phyloP scores from a whole-genome alignment of 1,140 invertebrate species.

The Drosophila littoralis region DNA sequence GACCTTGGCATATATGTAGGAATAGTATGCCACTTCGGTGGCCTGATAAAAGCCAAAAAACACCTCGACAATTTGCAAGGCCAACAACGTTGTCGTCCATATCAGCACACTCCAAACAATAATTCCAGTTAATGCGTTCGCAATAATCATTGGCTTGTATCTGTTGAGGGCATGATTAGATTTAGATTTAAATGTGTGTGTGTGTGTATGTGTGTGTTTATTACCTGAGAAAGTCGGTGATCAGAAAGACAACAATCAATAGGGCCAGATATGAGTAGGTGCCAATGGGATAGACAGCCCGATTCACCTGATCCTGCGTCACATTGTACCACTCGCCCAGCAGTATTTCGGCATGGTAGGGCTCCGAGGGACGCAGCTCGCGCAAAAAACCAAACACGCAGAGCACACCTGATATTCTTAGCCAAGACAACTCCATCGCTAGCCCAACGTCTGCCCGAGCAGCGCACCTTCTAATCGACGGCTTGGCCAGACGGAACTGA shows the following conservation, averaged over 20 bases:
- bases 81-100: slow-evolving; percentile 88
- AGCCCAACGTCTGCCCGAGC: slow-evolving; percentile 25
- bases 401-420: slow-evolving; percentile 87
- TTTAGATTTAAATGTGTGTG: neutral
- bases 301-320: slow-evolving; percentile 85
- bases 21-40: slow-evolving; percentile 95
- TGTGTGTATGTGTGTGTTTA: neutral
- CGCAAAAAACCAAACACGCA: slow-evolving; percentile 92
- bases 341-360: slow-evolving; percentile 90
- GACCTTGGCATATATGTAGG: slow-evolving; percentile 97
- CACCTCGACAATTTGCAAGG: slow-evolving; percentile 87
- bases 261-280: slow-evolving; percentile 90
- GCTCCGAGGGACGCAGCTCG: slow-evolving; percentile 91
- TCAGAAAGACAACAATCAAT: slow-evolving; percentile 89
- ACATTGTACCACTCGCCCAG: slow-evolving; percentile 89
- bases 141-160: slow-evolving; percentile 94
- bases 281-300: slow-evolving; percentile 90
- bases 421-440: slow-evolving; percentile 85
- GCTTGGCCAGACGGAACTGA: slow-evolving; percentile 13
- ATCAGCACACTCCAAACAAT: slow-evolving; percentile 89
- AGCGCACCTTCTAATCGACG: slow-evolving; percentile 57
- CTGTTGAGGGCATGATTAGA: slow-evolving; percentile 51
- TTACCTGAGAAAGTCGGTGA: slow-evolving; percentile 90
- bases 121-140: slow-evolving; percentile 90
- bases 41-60: slow-evolving; percentile 94